Evolutionary conservation across 30 jellyfish, hydroid and myxozoan genomes (phyloP), one percentile per base, ranked within the genome.

Genomic region (Hydractinia echinata): DNA sequence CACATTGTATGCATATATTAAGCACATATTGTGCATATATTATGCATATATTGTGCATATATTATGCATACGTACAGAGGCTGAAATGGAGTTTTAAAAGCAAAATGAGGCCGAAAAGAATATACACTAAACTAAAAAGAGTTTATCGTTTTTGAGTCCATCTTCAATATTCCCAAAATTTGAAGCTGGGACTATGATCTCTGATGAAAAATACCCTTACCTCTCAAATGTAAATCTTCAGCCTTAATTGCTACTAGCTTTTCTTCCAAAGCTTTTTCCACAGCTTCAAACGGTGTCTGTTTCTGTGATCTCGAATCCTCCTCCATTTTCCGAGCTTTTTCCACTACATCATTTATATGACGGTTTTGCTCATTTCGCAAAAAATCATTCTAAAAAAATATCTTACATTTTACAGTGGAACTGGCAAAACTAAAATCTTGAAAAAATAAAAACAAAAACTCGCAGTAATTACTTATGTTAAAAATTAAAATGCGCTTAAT

Each of bases 361-460:
- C 76, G 58, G 82, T 54, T 58, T 51, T 77, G 85, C 55, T 77
- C 85, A 53, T 77, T 55, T n/a, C 13, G 15, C 53, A 77, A 66
- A n/a, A 77, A 77, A 4, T 18, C 48, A 48, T 77, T 77, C 85
- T 77, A 13, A 7, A 72, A 16, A 72, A 51, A n/a, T 0, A 4
- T 9, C 44, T 30, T 30, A 0, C 44, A 30, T 30, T 30, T 30
- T 30, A 30, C 44, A 30, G 44, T 30, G 2, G 44, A 2, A 30
- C 44, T 30, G 1, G 44, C 2, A 30, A n/a, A 30, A 30, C 44
- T 30, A 30, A 30, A 30, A 30, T 30, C n/a, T n/a, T n/a, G n/a
- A n/a, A 30, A 30, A 30, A 30, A 30, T 30, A 30, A 30, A 30
- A 30, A 30, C 44, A 30, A 30, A 30, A 30, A 30, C 44, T 30